Conservation (phyloP, 2,113 vertebrate genomes). For the Enhydra lutris region DNA sequence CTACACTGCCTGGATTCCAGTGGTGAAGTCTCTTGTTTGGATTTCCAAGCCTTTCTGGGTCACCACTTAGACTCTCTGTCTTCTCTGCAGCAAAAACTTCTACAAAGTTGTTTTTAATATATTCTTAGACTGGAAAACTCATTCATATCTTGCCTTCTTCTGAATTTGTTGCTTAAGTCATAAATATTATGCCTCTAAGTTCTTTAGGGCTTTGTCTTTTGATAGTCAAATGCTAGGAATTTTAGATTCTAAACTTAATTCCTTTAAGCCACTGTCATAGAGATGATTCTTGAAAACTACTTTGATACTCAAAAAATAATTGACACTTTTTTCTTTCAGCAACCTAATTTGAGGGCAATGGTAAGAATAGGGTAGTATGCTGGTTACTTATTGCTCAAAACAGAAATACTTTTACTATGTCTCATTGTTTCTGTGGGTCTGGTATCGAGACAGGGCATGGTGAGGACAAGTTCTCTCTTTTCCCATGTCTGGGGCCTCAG, state of each 20-base stretch:
- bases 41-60: background rate
- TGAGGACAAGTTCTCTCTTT: background rate
- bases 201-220: slow-evolving; percentile 18
- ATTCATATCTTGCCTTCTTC: background rate
- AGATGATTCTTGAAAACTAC: background rate
- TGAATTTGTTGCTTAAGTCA: background rate
- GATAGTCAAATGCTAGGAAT: background rate
- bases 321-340: background rate
- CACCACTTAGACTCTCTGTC: background rate
- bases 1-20: background rate
- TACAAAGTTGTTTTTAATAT: background rate
- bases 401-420: background rate
- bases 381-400: background rate
- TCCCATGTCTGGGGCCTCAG: background rate
- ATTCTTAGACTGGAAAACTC: background rate
- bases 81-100: background rate
- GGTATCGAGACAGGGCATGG: background rate
- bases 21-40: background rate
- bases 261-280: background rate
- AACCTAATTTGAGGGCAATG: background rate
- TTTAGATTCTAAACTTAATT: background rate
- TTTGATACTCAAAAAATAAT: background rate
- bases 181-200: background rate
- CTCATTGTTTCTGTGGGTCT: background rate
- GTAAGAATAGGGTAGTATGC: background rate